Evolutionary conservation across 2,797 vertebrate genomes (phyloP), one percentile per base, ranked within the genome.

Genomic region (Crotalus adamanteus): DNA sequence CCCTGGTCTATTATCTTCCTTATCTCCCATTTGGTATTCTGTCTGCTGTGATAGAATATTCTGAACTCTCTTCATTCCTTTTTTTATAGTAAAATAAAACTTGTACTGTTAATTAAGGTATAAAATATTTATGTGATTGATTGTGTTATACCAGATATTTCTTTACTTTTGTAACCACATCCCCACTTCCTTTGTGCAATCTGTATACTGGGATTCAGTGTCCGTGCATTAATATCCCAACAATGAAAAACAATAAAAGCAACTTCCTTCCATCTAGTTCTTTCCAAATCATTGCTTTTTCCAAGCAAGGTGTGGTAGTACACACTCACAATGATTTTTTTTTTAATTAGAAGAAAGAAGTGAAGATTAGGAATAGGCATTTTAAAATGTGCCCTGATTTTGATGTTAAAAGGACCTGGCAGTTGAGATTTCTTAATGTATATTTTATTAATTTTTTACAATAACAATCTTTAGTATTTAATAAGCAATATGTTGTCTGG

Each of bases 121-220:
- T 60, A 51, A 60, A 28, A 31, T 86, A 89, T 92, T 61, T 28
- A 56, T 28, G 1, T 65, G 60, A 53, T 85, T 47, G 3, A 11
- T n/a, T 89, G 56, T 55, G 83, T 53, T 26, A 59, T 20, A 55
- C 87, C 91, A 92, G 57, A 92, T 92, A 47, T 73, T 88, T 92
- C 31, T 63, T 37, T 26, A 73, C n/a, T 83, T 42, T 92, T 89
- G n/a, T 51, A 37, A 31, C 20, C 11, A 12, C 26, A 6, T 26
- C 37, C n/a, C 42, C 9, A 1, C 22, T 83, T 37, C 37, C 20
- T 51, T 51, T 47, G 8, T 73, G 18, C 51, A 53, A 88, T 56
- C 57, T 83, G 53, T 88, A 57, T 9, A 73, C 63, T 56, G 57
- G 42, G 86, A 47, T 88, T 69, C 42, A 20, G 26, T 25, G 37